These are phyloP conservation scores for Oncopodura yosiiana DNA, from an alignment of 1,140 invertebrate genomes.

Conservation along the genomic window DNA sequence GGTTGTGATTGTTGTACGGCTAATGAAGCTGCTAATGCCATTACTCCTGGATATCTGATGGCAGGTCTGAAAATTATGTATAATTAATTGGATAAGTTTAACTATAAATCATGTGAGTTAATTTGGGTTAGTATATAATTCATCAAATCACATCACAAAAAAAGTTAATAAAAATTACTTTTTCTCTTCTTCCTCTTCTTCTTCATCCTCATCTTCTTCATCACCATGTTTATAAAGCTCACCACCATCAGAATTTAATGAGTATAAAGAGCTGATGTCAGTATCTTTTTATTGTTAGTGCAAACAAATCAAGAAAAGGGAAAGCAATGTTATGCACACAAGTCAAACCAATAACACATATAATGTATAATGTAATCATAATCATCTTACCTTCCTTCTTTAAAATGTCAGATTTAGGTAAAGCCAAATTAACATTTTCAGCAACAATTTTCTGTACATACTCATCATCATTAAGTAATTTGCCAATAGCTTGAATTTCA, in stretches of 20 bases:
- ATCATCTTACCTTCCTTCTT: conserved; percentile 45
- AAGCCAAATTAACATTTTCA: conserved; percentile 35
- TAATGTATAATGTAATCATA: background rate
- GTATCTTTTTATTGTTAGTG: conserved; percentile 47
- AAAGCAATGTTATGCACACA: background rate
- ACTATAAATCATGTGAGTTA: too few species aligned
- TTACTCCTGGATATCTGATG: too few species aligned
- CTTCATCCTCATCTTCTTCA: conserved; percentile 30
- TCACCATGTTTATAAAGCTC: too few species aligned
- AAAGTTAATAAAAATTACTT: background rate
- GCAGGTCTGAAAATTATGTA: too few species aligned
- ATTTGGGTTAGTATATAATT: too few species aligned
- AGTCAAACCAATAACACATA: conserved; percentile 4
- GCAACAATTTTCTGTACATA: conserved; percentile 41
- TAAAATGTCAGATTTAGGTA: conserved; percentile 39
- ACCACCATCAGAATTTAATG: conserved; percentile 48
- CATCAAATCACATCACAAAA: too few species aligned
- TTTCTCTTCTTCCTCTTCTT: background rate
- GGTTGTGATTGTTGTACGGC: too few species aligned
- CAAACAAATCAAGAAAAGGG: background rate
- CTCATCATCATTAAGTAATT: conserved; percentile 39
- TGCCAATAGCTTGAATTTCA: conserved; percentile 58
- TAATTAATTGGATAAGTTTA: too few species aligned
- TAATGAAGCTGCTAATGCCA: too few species aligned
- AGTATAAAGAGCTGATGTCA: conserved; percentile 50